These are phyloP conservation scores for Isurus oxyrinchus DNA, from an alignment of 2,113 vertebrate species.

Conservation along the genomic window DNA sequence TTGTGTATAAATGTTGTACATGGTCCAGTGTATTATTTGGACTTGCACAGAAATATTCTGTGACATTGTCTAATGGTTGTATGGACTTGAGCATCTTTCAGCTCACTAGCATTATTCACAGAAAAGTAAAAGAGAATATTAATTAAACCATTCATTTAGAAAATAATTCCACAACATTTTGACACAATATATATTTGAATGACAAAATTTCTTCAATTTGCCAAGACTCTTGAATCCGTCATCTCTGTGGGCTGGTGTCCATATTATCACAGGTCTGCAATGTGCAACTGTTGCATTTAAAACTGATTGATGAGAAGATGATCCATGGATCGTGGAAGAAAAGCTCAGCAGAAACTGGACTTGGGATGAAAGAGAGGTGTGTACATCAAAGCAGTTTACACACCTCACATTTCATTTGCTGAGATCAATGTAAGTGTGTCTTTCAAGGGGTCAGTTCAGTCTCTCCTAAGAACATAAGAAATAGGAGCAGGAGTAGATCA, in stretches of 20 bases:
- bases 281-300: not conserved
- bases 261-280: not conserved
- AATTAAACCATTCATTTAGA: not conserved
- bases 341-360: not conserved
- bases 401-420: not conserved
- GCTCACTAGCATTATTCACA: not conserved
- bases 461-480: not conserved
- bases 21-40: not conserved
- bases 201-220: not conserved
- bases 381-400: not conserved
- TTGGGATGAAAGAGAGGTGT: not conserved
- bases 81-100: not conserved
- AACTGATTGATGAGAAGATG: not conserved
- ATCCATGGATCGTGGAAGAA: not conserved
- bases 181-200: not conserved
- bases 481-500: too few species aligned
- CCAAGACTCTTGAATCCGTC: not conserved
- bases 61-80: not conserved
- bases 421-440: not conserved
- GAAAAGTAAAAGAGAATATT: not conserved
- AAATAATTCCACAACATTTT: not conserved
- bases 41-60: not conserved
- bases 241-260: not conserved
- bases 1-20: not conserved
- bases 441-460: not conserved